phyloP scores from a whole-genome alignment of 1,140 invertebrate species.

The Ips typographus region DNA sequence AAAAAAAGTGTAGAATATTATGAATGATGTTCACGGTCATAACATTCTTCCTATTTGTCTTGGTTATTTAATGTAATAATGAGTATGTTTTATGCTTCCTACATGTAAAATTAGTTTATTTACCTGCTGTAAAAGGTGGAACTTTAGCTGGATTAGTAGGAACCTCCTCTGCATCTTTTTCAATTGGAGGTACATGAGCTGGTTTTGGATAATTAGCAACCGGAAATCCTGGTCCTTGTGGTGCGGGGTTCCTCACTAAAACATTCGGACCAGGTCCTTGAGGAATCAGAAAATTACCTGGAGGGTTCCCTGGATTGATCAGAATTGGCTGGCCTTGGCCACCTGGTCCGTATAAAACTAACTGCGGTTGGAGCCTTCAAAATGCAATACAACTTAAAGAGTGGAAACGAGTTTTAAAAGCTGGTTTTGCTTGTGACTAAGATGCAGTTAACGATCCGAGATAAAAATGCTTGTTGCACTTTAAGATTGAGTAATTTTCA shows the following conservation, averaged over 20 bases:
- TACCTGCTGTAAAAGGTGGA: conserved; percentile 35
- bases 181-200: conserved; percentile 47
- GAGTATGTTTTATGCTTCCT: no score
- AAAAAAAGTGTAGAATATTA: background rate
- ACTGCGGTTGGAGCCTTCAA: conserved; percentile 46
- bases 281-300: conserved; percentile 48
- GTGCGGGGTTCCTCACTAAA: conserved; percentile 36
- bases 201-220: conserved; percentile 45
- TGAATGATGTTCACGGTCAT: no score
- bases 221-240: conserved; percentile 37
- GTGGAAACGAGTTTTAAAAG: background rate
- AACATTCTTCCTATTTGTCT: no score
- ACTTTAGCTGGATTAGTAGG: conserved; percentile 45
- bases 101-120: background rate
- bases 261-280: conserved; percentile 43
- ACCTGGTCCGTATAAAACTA: conserved; percentile 42
- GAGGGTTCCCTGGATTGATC: conserved; percentile 46
- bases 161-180: conserved; percentile 51
- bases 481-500: background rate
- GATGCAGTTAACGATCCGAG: no score
- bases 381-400: conserved; percentile 6
- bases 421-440: no score
- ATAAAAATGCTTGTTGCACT: background rate
- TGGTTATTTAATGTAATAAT: no score
- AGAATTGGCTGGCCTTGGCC: conserved; percentile 48